phyloP scores from a whole-genome alignment of 2,113 vertebrate genomes.

The Scomber scombrus region DNA sequence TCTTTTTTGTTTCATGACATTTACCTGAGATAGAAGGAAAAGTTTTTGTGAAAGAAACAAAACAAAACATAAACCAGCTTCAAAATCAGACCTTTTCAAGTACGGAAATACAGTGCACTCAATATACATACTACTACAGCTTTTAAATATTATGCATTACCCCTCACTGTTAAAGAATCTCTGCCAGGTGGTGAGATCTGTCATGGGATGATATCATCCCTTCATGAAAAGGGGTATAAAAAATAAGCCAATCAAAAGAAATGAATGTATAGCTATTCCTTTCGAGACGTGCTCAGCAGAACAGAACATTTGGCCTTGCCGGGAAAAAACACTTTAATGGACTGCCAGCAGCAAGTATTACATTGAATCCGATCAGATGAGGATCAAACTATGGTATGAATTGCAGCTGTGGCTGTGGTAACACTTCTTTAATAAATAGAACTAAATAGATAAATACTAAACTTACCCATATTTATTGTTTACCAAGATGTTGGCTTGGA shows the following conservation, averaged over 20 bases:
- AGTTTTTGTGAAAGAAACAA: not conserved
- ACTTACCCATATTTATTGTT: not conserved
- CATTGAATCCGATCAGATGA: conserved; percentile 5
- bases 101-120: not conserved
- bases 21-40: not conserved
- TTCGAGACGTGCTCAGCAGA: conserved; percentile 22
- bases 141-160: not conserved
- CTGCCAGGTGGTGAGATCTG: conserved; percentile 2
- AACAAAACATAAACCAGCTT: not conserved
- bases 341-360: conserved; percentile 44
- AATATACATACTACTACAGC: not conserved
- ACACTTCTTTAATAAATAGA: not conserved
- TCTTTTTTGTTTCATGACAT: not conserved
- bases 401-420: not conserved
- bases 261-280: not conserved
- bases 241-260: conserved; percentile 12
- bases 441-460: conserved; percentile 1
- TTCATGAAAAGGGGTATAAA: not conserved
- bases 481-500: not conserved
- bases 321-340: conserved; percentile 13
- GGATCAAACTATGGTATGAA: conserved; percentile 18
- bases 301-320: conserved; percentile 27
- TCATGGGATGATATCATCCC: not conserved
- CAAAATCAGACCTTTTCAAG: not conserved
- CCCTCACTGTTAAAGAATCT: not conserved